Percentiles rank a stretch among this genome's conserved stretches.
phyloP scores from a whole-genome alignment of 1,140 invertebrate species.

The Sycobia sp. region DNA sequence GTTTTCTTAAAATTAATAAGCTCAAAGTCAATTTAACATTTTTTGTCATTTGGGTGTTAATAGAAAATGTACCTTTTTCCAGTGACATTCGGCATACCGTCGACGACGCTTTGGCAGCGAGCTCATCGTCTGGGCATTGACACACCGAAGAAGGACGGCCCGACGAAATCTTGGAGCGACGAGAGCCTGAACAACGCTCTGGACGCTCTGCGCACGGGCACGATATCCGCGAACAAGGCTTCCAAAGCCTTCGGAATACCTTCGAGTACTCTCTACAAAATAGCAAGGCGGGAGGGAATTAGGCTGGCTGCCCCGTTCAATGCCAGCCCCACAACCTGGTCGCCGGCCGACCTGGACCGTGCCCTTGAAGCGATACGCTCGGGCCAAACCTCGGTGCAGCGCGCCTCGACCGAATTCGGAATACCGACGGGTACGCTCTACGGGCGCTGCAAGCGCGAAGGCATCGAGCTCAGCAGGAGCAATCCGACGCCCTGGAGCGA shows the following conservation, averaged over 20 bases:
- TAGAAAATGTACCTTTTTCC: no score
- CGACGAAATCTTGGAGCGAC: constrained; percentile 86
- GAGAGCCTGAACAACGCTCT: constrained; percentile 80
- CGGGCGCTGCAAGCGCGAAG: constrained; percentile 84
- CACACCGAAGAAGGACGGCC: constrained; percentile 87
- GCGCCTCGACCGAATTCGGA: constrained; percentile 81
- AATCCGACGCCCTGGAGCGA: constrained; percentile 89
- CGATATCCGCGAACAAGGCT: constrained; percentile 87
- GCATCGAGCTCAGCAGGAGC: constrained; percentile 82
- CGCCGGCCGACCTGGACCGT: constrained; percentile 79
- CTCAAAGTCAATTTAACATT: no score
- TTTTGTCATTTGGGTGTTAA: no score
- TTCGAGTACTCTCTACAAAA: constrained; percentile 88
- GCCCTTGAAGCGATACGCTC: constrained; percentile 82
- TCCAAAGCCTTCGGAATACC: constrained; percentile 90
- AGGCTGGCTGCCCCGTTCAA: constrained; percentile 85
- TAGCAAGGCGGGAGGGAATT: constrained; percentile 85
- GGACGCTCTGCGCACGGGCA: constrained; percentile 78
- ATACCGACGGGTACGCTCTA: constrained; percentile 87
- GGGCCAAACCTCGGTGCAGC: constrained; percentile 83
- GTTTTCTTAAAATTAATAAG: no score
- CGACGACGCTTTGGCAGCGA: constrained; percentile 87
- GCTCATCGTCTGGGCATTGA: constrained; percentile 85
- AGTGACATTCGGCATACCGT: constrained; percentile 84
- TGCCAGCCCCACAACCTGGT: constrained; percentile 88